A percentile compares a stretch with the other conserved stretches of the same genome.
Conservation (phyloP, 2,888 invertebrate genomes). For the Acleris holmiana region DNA sequence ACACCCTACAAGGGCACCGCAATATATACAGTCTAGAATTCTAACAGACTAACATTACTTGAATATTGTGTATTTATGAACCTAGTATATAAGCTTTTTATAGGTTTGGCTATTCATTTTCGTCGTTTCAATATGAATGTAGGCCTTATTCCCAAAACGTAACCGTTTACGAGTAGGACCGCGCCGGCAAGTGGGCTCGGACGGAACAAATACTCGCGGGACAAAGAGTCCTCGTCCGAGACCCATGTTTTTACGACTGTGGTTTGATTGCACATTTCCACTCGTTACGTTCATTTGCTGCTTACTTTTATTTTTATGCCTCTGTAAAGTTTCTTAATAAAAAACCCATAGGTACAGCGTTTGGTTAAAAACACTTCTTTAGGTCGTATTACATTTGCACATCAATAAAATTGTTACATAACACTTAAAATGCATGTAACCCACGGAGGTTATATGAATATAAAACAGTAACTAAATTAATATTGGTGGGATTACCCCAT, state of each 20-base stretch:
- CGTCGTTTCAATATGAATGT: slow-evolving; percentile 17
- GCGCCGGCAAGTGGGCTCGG: slow-evolving; percentile 13
- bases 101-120: slow-evolving; percentile 5
- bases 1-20: too few relatives aligned
- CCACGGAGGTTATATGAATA: too few relatives aligned
- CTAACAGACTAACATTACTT: too few relatives aligned
- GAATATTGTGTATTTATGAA: too few relatives aligned
- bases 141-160: slow-evolving; percentile 17
- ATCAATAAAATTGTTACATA: too few relatives aligned
- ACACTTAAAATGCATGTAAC: too few relatives aligned
- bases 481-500: too few relatives aligned
- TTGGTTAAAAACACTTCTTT: too few relatives aligned
- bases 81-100: too few relatives aligned
- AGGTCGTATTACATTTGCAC: too few relatives aligned
- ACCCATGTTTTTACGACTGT: slow-evolving; percentile 20
- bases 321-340: not conserved
- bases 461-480: too few relatives aligned
- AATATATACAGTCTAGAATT: too few relatives aligned
- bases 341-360: not conserved
- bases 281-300: slow-evolving; percentile 12
- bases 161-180: slow-evolving; percentile 16
- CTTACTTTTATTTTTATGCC: slow-evolving; percentile 6
- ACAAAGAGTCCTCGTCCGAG: slow-evolving; percentile 15
- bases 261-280: slow-evolving; percentile 24
- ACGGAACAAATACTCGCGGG: slow-evolving; percentile 16